Evolutionary conservation across 2,797 vertebrate genomes (phyloP).

Genomic region (Sebastolobus alascanus): DNA sequence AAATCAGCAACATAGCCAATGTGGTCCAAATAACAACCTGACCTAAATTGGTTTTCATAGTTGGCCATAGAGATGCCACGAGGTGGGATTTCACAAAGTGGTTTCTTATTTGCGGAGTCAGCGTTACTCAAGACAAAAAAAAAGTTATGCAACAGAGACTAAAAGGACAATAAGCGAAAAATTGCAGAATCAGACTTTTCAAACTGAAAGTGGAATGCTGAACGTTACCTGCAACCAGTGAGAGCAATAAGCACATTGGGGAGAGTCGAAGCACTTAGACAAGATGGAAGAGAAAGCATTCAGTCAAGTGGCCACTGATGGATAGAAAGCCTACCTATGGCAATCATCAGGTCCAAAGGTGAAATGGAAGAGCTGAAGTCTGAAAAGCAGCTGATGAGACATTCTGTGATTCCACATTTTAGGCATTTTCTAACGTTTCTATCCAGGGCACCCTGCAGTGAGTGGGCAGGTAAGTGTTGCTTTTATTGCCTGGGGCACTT

Average conservation of each 20-base stretch:
- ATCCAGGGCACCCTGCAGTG: not conserved
- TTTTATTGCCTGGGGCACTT: slow-evolving; percentile 20
- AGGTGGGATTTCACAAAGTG: slow-evolving; percentile 41
- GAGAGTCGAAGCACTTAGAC: slow-evolving; percentile 30
- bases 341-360: slow-evolving; percentile 42
- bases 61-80: slow-evolving; percentile 1
- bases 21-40: slow-evolving; percentile 32
- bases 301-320: slow-evolving; percentile 33
- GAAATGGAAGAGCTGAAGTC: slow-evolving; percentile 39
- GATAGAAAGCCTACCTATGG: slow-evolving; percentile 19
- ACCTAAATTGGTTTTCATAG: slow-evolving; percentile 45
- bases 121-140: slow-evolving; percentile 20
- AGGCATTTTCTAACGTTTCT: slow-evolving; percentile 34
- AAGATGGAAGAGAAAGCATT: slow-evolving; percentile 42
- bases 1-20: slow-evolving; percentile 23
- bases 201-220: slow-evolving; percentile 6
- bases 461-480: slow-evolving; percentile 22
- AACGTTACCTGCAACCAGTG: slow-evolving; percentile 10
- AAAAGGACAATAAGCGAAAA: slow-evolving; percentile 16
- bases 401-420: slow-evolving; percentile 28
- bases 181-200: slow-evolving; percentile 32
- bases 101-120: slow-evolving; percentile 18
- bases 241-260: slow-evolving; percentile 27
- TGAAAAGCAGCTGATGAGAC: slow-evolving; percentile 41
- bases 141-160: slow-evolving; percentile 22